Conservation (phyloP, 1,140 invertebrate genomes). For the Vanessa atalanta region DNA sequence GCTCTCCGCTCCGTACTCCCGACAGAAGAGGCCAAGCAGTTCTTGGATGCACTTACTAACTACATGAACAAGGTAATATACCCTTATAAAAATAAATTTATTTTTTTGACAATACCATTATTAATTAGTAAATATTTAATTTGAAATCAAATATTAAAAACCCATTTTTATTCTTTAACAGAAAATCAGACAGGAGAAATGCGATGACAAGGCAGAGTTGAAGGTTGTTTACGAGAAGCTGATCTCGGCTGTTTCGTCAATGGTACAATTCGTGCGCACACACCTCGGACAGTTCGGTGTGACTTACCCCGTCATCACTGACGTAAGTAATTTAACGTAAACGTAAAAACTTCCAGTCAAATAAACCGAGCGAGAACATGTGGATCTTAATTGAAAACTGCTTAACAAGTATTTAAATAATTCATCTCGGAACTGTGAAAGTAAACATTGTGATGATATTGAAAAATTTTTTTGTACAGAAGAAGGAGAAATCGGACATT, state of each 20-base stretch:
- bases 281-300: constrained; percentile 53
- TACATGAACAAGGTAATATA: constrained; percentile 83
- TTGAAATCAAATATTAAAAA: no score
- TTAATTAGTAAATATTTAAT: no score
- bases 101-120: no score
- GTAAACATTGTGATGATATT: no score
- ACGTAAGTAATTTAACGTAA: constrained; percentile 43
- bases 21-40: constrained; percentile 81
- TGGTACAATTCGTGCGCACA: constrained; percentile 58
- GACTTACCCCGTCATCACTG: constrained; percentile 36
- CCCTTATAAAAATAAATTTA: no score
- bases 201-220: constrained; percentile 82
- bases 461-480: no score
- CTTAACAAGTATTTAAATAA: no score
- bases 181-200: constrained; percentile 79
- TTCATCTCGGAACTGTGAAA: no score
- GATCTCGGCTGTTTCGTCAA: constrained; percentile 75
- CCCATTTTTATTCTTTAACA: constrained; percentile 35
- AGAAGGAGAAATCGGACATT: no score
- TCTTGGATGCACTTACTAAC: constrained; percentile 77
- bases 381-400: no score
- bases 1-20: constrained; percentile 80
- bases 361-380: no score
- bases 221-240: constrained; percentile 81
- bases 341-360: background rate